phyloP scores from a whole-genome alignment of 2,888 invertebrate species.

The Syritta pipiens region DNA sequence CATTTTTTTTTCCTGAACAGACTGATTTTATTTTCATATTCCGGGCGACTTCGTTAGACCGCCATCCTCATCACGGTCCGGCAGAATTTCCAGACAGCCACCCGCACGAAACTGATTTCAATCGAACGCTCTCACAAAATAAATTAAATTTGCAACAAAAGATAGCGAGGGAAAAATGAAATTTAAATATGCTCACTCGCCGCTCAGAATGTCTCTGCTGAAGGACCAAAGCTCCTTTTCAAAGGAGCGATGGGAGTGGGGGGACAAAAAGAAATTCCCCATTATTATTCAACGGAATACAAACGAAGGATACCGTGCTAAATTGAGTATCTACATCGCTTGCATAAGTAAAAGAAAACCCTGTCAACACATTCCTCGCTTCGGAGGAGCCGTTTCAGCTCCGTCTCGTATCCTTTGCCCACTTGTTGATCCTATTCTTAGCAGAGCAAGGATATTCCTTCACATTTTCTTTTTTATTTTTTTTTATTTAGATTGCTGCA shows the following conservation, averaged over 20 bases:
- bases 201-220: background rate
- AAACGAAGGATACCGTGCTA: constrained; percentile 35
- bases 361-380: constrained; percentile 38
- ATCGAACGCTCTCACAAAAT: no score
- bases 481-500: constrained; percentile 1
- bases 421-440: constrained; percentile 58
- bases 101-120: no score
- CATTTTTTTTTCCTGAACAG: no score
- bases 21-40: no score
- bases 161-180: no score
- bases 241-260: background rate
- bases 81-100: no score
- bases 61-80: no score
- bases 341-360: constrained; percentile 33
- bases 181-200: constrained; percentile 11
- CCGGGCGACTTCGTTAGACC: no score
- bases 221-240: constrained; percentile 11
- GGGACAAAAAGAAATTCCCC: background rate
- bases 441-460: background rate
- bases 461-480: no score
- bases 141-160: constrained; percentile 8
- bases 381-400: background rate
- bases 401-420: constrained; percentile 26
- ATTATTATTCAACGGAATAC: constrained; percentile 28
- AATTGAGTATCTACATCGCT: constrained; percentile 52